phyloP scores from a whole-genome alignment of 2,797 vertebrate species.

The Avahi laniger region DNA sequence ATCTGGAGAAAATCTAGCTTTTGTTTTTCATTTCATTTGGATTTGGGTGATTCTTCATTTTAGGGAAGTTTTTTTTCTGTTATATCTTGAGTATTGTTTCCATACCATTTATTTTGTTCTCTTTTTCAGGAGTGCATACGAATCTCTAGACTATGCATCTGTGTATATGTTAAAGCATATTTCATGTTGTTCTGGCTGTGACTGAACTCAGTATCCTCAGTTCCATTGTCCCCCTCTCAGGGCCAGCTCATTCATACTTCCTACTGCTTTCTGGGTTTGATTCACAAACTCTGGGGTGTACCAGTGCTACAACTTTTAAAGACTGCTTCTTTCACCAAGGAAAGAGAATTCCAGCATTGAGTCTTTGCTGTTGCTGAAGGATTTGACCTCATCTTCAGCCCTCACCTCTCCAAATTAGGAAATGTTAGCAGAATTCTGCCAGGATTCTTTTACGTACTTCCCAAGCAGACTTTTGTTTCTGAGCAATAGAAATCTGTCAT shows the following conservation, averaged over 20 bases:
- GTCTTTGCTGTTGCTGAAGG: not conserved
- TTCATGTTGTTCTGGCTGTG: not conserved
- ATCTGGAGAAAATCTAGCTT: not conserved
- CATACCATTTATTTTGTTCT: not conserved
- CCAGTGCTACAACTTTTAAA: not conserved
- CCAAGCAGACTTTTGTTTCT: not conserved
- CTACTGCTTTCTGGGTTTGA: not conserved
- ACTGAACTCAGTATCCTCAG: not conserved
- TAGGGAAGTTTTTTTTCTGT: not conserved
- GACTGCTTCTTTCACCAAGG: not conserved
- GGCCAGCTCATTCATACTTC: not conserved
- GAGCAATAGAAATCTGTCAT: not conserved
- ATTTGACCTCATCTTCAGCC: not conserved
- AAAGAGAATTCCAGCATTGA: not conserved
- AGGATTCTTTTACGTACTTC: not conserved
- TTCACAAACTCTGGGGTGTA: not conserved
- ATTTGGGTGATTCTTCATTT: not conserved
- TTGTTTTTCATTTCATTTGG: not conserved
- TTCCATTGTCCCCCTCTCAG: not conserved
- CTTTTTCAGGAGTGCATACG: not conserved
- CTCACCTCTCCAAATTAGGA: not conserved
- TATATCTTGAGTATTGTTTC: not conserved
- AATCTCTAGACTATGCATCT: not conserved
- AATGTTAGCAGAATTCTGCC: not conserved
- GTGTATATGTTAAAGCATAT: not conserved